These are phyloP conservation scores for Dinomys branickii DNA, from an alignment of 2,113 vertebrate genomes.

Conservation along the genomic window DNA sequence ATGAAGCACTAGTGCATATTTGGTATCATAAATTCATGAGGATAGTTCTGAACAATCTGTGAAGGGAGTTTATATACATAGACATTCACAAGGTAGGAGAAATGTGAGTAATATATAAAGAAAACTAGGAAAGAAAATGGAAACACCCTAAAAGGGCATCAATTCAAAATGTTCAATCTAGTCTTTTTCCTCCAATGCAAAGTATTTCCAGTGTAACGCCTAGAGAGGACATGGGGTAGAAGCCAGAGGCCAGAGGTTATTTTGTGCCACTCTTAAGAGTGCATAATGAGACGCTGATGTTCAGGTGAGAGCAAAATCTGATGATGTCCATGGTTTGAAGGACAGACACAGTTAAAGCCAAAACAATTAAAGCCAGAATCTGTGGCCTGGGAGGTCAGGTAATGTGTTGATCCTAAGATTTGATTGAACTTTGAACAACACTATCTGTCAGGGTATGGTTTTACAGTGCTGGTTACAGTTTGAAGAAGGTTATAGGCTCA, in stretches of 20 bases:
- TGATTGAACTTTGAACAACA: not conserved
- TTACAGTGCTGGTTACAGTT: not conserved
- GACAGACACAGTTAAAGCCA: not conserved
- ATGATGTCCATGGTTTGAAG: not conserved
- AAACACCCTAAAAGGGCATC: not conserved
- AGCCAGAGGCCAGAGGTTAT: not conserved
- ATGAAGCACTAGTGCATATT: not conserved
- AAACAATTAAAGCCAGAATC: not conserved
- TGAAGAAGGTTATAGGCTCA: not conserved
- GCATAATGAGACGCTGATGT: not conserved
- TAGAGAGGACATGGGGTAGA: not conserved
- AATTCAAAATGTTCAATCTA: not conserved
- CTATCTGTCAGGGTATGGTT: not conserved
- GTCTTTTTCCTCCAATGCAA: not conserved
- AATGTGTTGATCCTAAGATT: not conserved
- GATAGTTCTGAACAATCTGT: not conserved
- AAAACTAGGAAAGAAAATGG: slow-evolving; percentile 6
- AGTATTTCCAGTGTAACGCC: not conserved
- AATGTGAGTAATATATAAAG: not conserved
- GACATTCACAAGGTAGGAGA: not conserved
- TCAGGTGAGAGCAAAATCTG: not conserved
- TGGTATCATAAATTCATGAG: not conserved
- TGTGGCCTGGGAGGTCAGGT: not conserved
- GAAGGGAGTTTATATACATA: not conserved
- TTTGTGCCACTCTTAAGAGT: not conserved